These are phyloP conservation scores for Gymnocheta viridis DNA, from an alignment of 2,888 invertebrate genomes.

Conservation along the genomic window DNA sequence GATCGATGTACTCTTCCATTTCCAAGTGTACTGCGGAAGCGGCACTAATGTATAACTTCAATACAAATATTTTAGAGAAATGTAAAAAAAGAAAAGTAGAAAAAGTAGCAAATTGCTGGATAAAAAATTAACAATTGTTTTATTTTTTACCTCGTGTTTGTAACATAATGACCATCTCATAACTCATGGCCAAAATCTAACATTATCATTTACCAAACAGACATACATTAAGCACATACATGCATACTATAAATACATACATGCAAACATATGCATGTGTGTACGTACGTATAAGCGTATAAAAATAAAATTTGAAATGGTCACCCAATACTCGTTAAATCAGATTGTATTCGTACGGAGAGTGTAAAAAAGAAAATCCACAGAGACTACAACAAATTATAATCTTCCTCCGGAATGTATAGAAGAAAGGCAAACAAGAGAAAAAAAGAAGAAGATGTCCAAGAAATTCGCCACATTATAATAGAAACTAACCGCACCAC, in stretches of 20 bases:
- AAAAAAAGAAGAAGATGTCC: no score
- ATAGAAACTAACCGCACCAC: constrained; percentile 65
- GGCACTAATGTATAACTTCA: constrained; percentile 11
- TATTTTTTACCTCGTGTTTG: constrained; percentile 14
- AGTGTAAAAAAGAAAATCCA: constrained; percentile 70
- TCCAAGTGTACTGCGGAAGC: neutral
- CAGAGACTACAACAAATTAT: constrained; percentile 72
- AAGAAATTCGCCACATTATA: constrained; percentile 68
- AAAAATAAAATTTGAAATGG: constrained; percentile 59
- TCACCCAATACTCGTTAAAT: constrained; percentile 67
- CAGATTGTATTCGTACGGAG: constrained; percentile 71
- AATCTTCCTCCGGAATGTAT: constrained; percentile 64
- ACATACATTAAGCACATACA: constrained; percentile 21
- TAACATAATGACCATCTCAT: constrained; percentile 67
- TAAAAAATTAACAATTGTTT: constrained; percentile 61
- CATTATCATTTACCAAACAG: constrained; percentile 76
- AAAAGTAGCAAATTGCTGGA: constrained; percentile 26
- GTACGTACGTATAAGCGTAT: constrained; percentile 9
- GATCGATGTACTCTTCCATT: no score
- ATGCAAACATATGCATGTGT: neutral
- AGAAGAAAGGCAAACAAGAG: neutral
- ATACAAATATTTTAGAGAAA: neutral
- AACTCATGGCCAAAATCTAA: constrained; percentile 73
- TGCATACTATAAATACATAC: neutral
- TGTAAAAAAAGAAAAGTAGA: neutral